Evolutionary conservation across 2,113 vertebrate genomes (phyloP), one percentile per base, ranked within the genome.

Genomic region (Macheiramphus alcinus): DNA sequence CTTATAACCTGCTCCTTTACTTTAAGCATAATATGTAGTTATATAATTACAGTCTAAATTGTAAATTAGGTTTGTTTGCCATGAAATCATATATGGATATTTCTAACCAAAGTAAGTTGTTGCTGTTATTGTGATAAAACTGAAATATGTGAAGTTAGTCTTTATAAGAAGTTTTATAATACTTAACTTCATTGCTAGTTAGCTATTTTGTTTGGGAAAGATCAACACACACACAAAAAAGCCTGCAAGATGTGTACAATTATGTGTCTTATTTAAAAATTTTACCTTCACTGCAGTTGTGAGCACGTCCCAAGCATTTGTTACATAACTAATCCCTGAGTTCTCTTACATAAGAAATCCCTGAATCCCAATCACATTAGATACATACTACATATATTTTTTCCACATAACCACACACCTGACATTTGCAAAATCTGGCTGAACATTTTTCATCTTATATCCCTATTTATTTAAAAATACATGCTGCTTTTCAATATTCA

Each of bases 301-400:
- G 80, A 79, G 65, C 68, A 74, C 59, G 85, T 63, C 53, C 66
- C 52, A 83, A 93, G 48, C 78, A 52, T 56, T 79, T 55, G 74
- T 86, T 85, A 81, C 66, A 79, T 90, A 93, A 96, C 61, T 78
- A 84, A 91, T 59, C 79, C 82, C 83, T 1, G 26, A 47, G 31
- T 71, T 93, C 80, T 78, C 80, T 96, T 97, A 84, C 73, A 89
- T 91, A 97, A 95, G 52, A 84, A 91, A 81, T 87, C 87, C 70
- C 93, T 26, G 74, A 78, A 91, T 89, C 94, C 89, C 93, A 89
- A 82, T 80, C 91, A 89, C 78, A 93, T 93, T 87, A 94, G 65
- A 80, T 74, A 79, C 0, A 4, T 63, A 80, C 88, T 40, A 81
- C 0, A 0, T 50, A 20, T 63, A 86, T 82, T 95, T 93, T 75